Conservation (phyloP, 2,797 vertebrate genomes). For the Danio aesculapii region DNA sequence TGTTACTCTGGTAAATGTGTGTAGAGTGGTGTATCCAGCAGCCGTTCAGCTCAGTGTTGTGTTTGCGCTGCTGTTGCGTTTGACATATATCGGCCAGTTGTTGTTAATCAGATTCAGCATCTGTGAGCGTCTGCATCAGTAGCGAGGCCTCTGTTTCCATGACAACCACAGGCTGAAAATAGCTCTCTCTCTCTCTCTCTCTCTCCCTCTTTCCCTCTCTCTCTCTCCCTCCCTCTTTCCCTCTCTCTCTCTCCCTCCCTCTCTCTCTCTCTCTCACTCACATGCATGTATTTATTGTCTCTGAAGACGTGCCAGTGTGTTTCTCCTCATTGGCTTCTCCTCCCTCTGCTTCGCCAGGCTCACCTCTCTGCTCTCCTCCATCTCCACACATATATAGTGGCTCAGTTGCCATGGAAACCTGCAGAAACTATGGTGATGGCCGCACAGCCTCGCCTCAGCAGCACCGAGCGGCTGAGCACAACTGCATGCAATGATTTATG, state of each 20-base stretch:
- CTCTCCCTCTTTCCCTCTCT: constrained; percentile 23
- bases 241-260: constrained; percentile 42
- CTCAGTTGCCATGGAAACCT: constrained; percentile 62
- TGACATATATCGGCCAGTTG: constrained; percentile 15
- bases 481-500: constrained; percentile 47
- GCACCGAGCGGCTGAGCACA: constrained; percentile 32
- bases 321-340: constrained; percentile 41
- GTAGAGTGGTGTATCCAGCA: no score
- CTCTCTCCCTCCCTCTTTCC: constrained; percentile 36
- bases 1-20: no score
- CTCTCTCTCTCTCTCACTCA: constrained; percentile 38
- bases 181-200: constrained; percentile 60
- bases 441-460: constrained; percentile 49
- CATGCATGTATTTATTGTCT: constrained; percentile 57
- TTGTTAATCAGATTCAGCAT: constrained; percentile 64
- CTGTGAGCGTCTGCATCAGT: constrained; percentile 83
- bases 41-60: no score
- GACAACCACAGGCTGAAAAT: constrained; percentile 83
- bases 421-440: constrained; percentile 60
- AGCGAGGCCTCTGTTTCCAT: constrained; percentile 86
- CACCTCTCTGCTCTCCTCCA: constrained; percentile 39
- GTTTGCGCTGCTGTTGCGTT: background rate
- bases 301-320: constrained; percentile 49
- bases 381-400: constrained; percentile 51
- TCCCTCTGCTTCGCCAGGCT: constrained; percentile 33